A percentile compares a stretch with the other conserved stretches of the same genome.
Conservation (phyloP, 1,140 invertebrate genomes). For the Drosophila tristis region DNA sequence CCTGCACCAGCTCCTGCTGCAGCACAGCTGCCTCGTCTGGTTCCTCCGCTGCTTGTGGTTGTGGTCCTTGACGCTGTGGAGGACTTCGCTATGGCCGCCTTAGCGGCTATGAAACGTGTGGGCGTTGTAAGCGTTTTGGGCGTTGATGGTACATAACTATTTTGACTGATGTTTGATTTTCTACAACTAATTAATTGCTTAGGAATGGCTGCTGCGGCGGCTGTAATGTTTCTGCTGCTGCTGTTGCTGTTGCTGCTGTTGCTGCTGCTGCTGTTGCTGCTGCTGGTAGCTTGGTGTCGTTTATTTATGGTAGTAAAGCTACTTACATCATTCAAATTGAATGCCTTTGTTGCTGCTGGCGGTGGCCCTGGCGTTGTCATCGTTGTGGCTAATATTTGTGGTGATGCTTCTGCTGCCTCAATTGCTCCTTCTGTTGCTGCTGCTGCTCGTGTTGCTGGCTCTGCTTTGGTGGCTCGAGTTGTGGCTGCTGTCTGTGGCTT, state of each 20-base stretch:
- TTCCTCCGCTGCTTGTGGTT: conserved; percentile 2
- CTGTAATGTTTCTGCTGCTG: background rate
- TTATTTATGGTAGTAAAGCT: conserved; percentile 70
- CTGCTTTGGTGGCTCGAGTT: background rate
- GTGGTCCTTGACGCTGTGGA: conserved; percentile 18
- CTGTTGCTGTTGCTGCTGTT: conserved; percentile 25
- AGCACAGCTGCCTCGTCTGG: conserved; percentile 13
- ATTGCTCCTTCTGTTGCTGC: conserved; percentile 8
- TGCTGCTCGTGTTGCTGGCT: conserved; percentile 18
- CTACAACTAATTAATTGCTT: conserved; percentile 43
- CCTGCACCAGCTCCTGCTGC: conserved; percentile 1
- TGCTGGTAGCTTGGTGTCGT: conserved; percentile 71
- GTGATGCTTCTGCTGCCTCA: conserved; percentile 7
- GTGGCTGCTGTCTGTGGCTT: background rate
- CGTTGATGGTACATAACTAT: conserved; percentile 42
- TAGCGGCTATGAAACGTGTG: conserved; percentile 70
- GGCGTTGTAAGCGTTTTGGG: conserved; percentile 74
- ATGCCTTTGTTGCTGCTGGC: conserved; percentile 49
- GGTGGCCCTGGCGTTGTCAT: background rate
- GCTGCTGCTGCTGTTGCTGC: conserved; percentile 33
- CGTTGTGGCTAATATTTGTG: conserved; percentile 10
- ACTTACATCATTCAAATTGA: conserved; percentile 81
- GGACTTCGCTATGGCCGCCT: conserved; percentile 50
- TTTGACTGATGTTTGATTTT: conserved; percentile 40
- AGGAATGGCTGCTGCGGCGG: conserved; percentile 33